These are phyloP conservation scores for Dinocampus coccinellae DNA, from an alignment of 2,888 invertebrate species.

Conservation along the genomic window DNA sequence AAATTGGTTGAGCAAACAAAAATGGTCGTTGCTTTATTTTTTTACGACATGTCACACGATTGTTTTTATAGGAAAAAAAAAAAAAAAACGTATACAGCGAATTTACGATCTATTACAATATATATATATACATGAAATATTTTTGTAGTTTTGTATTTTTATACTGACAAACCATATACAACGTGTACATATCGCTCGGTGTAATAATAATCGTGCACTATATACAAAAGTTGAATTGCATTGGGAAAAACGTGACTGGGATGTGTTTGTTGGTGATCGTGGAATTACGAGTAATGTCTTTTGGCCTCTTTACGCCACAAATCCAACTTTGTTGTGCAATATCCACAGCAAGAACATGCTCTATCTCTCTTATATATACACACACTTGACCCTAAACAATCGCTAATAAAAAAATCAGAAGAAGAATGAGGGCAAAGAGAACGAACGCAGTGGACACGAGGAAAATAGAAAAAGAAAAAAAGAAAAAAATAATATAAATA, in stretches of 20 bases:
- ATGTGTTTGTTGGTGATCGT: slow-evolving; percentile 30
- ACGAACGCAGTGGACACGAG: slow-evolving; percentile 11
- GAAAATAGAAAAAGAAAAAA: no score
- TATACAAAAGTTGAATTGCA: neutral
- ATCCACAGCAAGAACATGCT: slow-evolving; percentile 3
- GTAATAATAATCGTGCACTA: neutral
- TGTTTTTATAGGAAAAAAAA: no score
- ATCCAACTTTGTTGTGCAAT: neutral
- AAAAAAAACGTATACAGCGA: neutral
- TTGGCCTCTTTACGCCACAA: slow-evolving; percentile 12
- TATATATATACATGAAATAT: neutral
- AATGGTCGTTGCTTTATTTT: slow-evolving; percentile 4
- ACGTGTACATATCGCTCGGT: neutral
- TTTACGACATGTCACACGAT: slow-evolving; percentile 2
- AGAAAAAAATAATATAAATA: slow-evolving; percentile 18
- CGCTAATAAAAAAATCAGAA: slow-evolving; percentile 19
- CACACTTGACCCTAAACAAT: slow-evolving; percentile 30
- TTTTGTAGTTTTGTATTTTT: neutral
- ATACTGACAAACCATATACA: neutral
- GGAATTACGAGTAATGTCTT: slow-evolving; percentile 27
- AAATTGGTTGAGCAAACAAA: slow-evolving; percentile 4
- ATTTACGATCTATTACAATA: slow-evolving; percentile 14
- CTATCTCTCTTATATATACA: slow-evolving; percentile 7
- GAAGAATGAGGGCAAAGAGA: neutral
- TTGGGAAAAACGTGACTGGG: slow-evolving; percentile 30